Conservation (phyloP, 2,797 vertebrate species). For the Cynodonichthys magdalenae region DNA sequence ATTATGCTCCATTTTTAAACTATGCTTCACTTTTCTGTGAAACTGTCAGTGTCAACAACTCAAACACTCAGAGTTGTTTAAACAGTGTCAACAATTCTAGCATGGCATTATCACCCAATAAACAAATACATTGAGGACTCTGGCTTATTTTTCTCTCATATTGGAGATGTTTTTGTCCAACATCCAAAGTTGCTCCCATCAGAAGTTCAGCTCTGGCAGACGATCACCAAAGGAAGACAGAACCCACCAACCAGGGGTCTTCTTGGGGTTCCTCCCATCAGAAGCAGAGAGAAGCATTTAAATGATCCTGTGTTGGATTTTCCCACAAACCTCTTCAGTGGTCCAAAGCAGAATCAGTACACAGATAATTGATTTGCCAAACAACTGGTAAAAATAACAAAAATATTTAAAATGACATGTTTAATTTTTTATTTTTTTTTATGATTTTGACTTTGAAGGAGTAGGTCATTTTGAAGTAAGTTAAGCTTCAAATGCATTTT, state of each 20-base stretch:
- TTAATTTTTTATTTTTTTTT: background rate
- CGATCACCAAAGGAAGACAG: slow-evolving; percentile 18
- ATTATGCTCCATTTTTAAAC: slow-evolving; percentile 12
- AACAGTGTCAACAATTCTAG: slow-evolving; percentile 10
- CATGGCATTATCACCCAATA: slow-evolving; percentile 43
- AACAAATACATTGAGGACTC: slow-evolving; percentile 33
- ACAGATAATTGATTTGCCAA: slow-evolving; percentile 15
- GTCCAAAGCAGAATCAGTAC: slow-evolving; percentile 7
- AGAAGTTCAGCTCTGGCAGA: slow-evolving; percentile 38
- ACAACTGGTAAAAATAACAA: slow-evolving; percentile 3
- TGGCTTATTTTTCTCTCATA: background rate
- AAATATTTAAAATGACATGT: background rate
- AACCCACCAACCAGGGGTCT: slow-evolving; percentile 22
- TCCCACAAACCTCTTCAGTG: slow-evolving; percentile 14
- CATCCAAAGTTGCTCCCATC: slow-evolving; percentile 6
- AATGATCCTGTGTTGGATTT: slow-evolving; percentile 23
- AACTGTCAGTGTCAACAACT: slow-evolving; percentile 1
- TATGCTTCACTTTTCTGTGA: slow-evolving; percentile 20
- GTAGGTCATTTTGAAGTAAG: too few relatives aligned
- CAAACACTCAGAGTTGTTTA: slow-evolving; percentile 8
- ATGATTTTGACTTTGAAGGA: background rate
- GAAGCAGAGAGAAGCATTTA: slow-evolving; percentile 37
- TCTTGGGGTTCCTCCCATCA: slow-evolving; percentile 31
- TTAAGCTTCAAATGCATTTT: too few relatives aligned
- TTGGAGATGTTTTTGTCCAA: slow-evolving; percentile 32